Base-by-base conservation (phyloP, 2,888 invertebrate genomes). In the Phasia obesa region DNA sequence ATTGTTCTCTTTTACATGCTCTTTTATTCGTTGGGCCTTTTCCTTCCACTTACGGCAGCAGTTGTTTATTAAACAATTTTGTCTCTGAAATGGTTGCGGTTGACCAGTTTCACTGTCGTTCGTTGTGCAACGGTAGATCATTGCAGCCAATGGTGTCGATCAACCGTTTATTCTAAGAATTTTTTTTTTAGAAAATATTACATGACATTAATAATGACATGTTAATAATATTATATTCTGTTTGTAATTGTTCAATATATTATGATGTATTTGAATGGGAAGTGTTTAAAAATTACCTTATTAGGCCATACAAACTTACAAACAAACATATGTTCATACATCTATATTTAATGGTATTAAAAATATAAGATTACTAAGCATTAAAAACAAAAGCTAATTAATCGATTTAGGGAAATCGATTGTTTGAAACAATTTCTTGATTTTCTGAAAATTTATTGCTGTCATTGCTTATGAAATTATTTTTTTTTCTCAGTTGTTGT, bases 81-180 rank as follows among this genome's bases (percentile, higher is more conserved):
- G 2, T 53, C 62, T 59, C 57, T 23, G 67, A 83, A 83, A 79
- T 75, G 42, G 83, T 79, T 83, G 83, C 83, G 83, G 79, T 83
- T 79, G 75, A 80, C 67, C 83, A 83, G 79, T 83, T 83, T 80
- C 71, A 59, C 53, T 60, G 55, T 82, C n/a, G n/a, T n/a, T n/a
- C n/a, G n/a, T n/a, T n/a, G 49, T 71, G 64, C 62, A 83, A 65
- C 53, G 42, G 35, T 59, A 73, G 65, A 73, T 71, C 71, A 9
- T 47, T 23, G 49, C 38, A 23, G 42, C 38, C 7, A 44, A 74
- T 60, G 47, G n/a, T 19, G 35, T 73, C 25, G 47, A 38, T 67
- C 25, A 60, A 38, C 15, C 79, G 44, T 74, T 47, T 47, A 19
- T 47, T 47, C 4, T 0, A 47, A 17, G 44, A 47, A 44, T 17